Evolutionary conservation across 2,797 vertebrate genomes (phyloP).

Genomic region (Anas capensis): DNA sequence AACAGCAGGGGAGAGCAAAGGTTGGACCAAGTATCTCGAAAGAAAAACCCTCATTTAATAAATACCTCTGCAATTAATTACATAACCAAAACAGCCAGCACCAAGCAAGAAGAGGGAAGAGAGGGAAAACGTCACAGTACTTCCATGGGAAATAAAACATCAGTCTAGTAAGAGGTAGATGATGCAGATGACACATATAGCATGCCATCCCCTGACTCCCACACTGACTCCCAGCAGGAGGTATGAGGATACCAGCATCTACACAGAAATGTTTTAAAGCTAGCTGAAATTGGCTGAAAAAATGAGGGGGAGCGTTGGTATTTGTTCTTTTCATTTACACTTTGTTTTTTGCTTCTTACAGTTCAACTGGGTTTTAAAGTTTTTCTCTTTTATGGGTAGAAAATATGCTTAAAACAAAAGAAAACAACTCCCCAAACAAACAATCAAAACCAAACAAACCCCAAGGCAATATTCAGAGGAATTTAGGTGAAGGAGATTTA

Average conservation of each 20-base stretch:
- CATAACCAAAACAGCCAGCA: slow-evolving; percentile 31
- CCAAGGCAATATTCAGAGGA: not conserved
- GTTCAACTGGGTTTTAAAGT: not conserved
- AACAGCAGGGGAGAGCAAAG: slow-evolving; percentile 8
- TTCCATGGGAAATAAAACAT: slow-evolving; percentile 34
- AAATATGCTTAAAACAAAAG: not conserved
- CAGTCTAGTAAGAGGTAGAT: not conserved
- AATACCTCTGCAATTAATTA: slow-evolving; percentile 64
- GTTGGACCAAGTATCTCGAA: slow-evolving; percentile 1
- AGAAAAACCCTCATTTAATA: slow-evolving; percentile 55
- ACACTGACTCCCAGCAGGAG: not conserved
- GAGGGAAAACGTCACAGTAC: not conserved
- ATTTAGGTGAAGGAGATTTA: not conserved
- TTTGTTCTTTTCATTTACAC: not conserved
- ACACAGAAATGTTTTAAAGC: not conserved
- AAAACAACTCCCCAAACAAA: not conserved
- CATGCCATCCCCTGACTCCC: not conserved
- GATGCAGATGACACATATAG: not conserved
- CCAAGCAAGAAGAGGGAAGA: not conserved
- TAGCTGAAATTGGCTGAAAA: not conserved
- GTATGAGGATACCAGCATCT: not conserved
- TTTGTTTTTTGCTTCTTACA: not conserved
- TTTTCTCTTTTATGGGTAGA: not conserved
- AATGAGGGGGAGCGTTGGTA: not conserved
- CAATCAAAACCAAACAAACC: not conserved